These are phyloP conservation scores for Hemithea aestivaria DNA, from an alignment of 2,888 invertebrate genomes.

Conservation along the genomic window DNA sequence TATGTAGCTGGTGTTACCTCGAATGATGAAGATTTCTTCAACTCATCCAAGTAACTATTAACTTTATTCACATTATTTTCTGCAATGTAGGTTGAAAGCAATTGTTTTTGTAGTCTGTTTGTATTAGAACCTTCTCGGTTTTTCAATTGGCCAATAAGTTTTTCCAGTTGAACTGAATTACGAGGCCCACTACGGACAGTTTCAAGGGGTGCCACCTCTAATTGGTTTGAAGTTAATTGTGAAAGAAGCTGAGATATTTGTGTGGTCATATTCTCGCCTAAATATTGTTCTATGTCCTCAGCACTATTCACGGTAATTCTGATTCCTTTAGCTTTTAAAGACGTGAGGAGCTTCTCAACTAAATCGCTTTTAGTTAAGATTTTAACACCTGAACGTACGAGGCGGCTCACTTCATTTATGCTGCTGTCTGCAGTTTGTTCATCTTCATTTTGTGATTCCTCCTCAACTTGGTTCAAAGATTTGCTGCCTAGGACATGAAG, in stretches of 20 bases:
- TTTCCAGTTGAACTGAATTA: conserved; percentile 74
- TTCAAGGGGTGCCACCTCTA: conserved; percentile 63
- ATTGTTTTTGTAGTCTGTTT: conserved; percentile 79
- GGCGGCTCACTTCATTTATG: conserved; percentile 68
- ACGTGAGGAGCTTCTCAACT: conserved; percentile 71
- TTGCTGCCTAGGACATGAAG: conserved; percentile 64
- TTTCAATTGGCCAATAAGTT: conserved; percentile 73
- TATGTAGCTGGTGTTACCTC: conserved; percentile 77
- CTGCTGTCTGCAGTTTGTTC: conserved; percentile 37
- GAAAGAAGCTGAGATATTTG: conserved; percentile 80
- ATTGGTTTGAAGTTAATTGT: conserved; percentile 82
- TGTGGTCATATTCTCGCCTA: conserved; percentile 83
- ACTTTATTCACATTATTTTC: conserved; percentile 82
- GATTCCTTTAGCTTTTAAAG: conserved; percentile 81
- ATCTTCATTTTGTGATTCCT: conserved; percentile 46
- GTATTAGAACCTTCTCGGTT: conserved; percentile 77
- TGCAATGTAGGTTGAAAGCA: conserved; percentile 81
- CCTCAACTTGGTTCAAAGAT: conserved; percentile 40
- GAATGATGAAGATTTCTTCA: conserved; percentile 81
- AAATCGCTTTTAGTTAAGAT: conserved; percentile 63
- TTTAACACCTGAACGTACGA: conserved; percentile 74
- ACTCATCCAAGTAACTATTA: conserved; percentile 73
- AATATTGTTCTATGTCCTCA: conserved; percentile 80
- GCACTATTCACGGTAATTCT: conserved; percentile 81
- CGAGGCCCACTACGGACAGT: conserved; percentile 35